A percentile compares a stretch with the other conserved stretches of the same genome.
Evolutionary conservation across 2,888 invertebrate species (phyloP).

Genomic region (Limnephilus rhombicus): DNA sequence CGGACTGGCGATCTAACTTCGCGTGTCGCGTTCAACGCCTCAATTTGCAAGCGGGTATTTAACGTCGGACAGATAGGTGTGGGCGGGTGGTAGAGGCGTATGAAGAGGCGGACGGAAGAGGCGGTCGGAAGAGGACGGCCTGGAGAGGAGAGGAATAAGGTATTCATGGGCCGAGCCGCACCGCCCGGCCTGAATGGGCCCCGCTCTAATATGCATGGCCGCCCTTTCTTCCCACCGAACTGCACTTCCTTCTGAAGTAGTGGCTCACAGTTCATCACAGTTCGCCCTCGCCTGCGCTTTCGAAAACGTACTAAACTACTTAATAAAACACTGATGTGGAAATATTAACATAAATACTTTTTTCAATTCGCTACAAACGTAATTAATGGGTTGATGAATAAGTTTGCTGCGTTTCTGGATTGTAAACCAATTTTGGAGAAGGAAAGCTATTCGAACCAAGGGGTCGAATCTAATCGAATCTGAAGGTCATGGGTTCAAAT

Average conservation of each 20-base stretch:
- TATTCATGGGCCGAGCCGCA: slow-evolving; percentile 27
- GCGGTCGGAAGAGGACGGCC: not conserved
- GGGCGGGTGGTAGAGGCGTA: not conserved
- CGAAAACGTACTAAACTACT: not conserved
- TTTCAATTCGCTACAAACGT: not conserved
- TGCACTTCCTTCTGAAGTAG: not conserved
- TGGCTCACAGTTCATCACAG: not conserved
- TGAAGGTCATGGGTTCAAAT: no score
- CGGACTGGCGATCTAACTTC: not conserved
- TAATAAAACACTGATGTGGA: not conserved
- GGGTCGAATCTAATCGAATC: no score
- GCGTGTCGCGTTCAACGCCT: not conserved
- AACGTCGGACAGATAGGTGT: not conserved
- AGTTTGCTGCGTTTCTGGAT: no score
- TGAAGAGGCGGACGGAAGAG: not conserved
- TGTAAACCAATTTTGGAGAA: no score
- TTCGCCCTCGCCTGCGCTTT: not conserved
- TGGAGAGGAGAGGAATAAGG: slow-evolving; percentile 22
- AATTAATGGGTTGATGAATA: not conserved
- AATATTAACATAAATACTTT: not conserved
- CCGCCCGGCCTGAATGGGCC: slow-evolving; percentile 10
- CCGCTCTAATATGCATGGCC: slow-evolving; percentile 31
- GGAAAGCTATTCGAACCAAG: no score
- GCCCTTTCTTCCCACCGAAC: not conserved
- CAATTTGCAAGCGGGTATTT: not conserved